phyloP scores from a whole-genome alignment of 2,888 invertebrate species.

The Sicus ferrugineus region DNA sequence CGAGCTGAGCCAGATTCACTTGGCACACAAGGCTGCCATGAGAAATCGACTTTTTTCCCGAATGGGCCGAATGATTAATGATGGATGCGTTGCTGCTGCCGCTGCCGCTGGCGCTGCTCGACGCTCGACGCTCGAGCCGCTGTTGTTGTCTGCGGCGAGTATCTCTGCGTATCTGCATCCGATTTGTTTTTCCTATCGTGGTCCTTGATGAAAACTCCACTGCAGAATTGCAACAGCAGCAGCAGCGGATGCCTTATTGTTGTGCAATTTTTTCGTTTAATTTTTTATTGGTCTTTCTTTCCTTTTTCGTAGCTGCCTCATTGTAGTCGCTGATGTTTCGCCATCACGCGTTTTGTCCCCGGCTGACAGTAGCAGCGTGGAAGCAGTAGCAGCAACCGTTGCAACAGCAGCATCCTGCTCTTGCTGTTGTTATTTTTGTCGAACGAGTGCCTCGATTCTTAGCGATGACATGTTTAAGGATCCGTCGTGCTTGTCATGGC shows the following conservation, averaged over 20 bases:
- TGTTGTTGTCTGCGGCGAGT: conserved; percentile 19
- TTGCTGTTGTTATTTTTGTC: conserved; percentile 29
- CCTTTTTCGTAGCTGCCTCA: neutral
- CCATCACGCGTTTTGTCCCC: conserved; percentile 23
- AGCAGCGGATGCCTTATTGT: conserved; percentile 20
- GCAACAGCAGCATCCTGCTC: conserved; percentile 37
- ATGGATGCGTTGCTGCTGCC: conserved; percentile 52
- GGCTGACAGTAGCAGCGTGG: too few species aligned
- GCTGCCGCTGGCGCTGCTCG: conserved; percentile 44
- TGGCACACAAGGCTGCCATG: conserved; percentile 55
- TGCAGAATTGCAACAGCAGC: conserved; percentile 37
- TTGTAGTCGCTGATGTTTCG: conserved; percentile 17
- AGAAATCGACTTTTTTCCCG: conserved; percentile 58
- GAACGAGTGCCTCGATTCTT: conserved; percentile 36
- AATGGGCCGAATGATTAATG: conserved; percentile 59
- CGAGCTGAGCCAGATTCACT: conserved; percentile 33
- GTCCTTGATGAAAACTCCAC: conserved; percentile 41
- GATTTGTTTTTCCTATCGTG: conserved; percentile 34
- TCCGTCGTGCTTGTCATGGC: neutral
- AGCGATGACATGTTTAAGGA: neutral
- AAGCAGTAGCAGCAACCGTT: conserved; percentile 24
- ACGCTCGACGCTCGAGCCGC: conserved; percentile 39
- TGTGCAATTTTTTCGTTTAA: conserved; percentile 1
- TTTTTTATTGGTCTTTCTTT: neutral
- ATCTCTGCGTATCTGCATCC: conserved; percentile 33